A percentile compares a stretch with the other conserved stretches of the same genome.
phyloP scores from a whole-genome alignment of 2,888 invertebrate species.

The Mesochorus sp. region DNA sequence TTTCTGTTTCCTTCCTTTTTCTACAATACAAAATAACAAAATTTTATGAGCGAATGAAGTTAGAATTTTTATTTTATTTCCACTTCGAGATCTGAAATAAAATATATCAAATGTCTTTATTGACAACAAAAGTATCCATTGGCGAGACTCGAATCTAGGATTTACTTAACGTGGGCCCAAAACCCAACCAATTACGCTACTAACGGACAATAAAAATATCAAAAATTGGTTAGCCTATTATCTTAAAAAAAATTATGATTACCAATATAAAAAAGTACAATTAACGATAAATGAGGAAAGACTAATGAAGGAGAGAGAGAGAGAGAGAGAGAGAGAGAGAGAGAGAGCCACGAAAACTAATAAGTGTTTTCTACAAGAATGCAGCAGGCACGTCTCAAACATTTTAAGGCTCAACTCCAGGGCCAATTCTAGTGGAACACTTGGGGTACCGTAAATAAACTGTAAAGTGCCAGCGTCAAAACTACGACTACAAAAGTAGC shows the following conservation, averaged over 20 bases:
- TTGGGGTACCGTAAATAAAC: constrained; percentile 25
- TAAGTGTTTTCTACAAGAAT: neutral
- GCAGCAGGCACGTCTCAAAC: constrained; percentile 17
- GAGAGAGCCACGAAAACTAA: neutral
- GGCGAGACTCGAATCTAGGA: too few species aligned
- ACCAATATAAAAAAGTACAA: constrained; percentile 6
- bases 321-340: neutral
- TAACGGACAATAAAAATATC: too few species aligned
- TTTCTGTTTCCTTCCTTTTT: constrained; percentile 3
- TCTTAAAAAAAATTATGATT: neutral
- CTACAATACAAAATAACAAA: too few species aligned
- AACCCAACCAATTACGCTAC: too few species aligned
- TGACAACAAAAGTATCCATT: too few species aligned
- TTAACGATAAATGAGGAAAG: neutral
- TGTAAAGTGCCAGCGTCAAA: constrained; percentile 19
- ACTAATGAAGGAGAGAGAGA: neutral
- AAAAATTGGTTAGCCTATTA: neutral
- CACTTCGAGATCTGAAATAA: too few species aligned
- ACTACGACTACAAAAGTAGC: neutral
- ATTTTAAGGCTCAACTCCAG: constrained; percentile 7
- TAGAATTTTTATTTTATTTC: too few species aligned
- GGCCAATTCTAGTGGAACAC: constrained; percentile 14
- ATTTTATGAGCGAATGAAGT: constrained; percentile 36
- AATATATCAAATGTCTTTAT: too few species aligned
- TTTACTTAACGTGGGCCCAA: too few species aligned